Base-by-base conservation (phyloP, 2,113 vertebrate species). In the Nestor notabilis region DNA sequence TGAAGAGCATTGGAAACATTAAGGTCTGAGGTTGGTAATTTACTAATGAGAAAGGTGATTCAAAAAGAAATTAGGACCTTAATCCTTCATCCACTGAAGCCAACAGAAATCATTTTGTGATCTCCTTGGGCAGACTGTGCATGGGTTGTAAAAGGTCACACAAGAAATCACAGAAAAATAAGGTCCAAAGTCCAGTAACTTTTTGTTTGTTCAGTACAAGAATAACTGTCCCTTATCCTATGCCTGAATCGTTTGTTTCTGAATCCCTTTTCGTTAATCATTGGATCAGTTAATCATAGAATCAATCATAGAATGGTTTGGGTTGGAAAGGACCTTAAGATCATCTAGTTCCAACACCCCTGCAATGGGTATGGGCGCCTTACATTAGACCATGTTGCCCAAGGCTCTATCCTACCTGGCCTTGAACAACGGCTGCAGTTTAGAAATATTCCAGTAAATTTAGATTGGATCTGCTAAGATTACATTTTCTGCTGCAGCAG, bases 21-120 rank as follows among this genome's bases (percentile, higher is more conserved):
- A 96, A 97, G 74, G 80, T 92, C 75, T 52, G 94, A 93, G 80
- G 74, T 55, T 39, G 5, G 52, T 87, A 79, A 93, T 96, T 93
- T 87, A 92, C 90, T 95, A 92, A 95, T 92, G 95, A 95, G 90
- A 35, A 89, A 81, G 69, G 80, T 91, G 81, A 95, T 90, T 95
- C 83, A 72, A 64, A 89, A 92, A 71, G 89, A 92, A 94, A 96
- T 96, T 76, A 89, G 65, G 61, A 84, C 52, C 55, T 94, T 75
- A 78, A 92, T 95, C 77, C 82, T 80, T 82, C 83, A 65, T 90
- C 77, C 83, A 35, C 2, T 87, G 90, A 56, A 94, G 80, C 52
- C 86, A 83, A 25, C 31, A 81, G 72, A 77, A 92, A 87, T 89
- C 1, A 76, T 63, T 89, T 44, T 68, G 35, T 75, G 80, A 33